phyloP scores from a whole-genome alignment of 2,113 vertebrate species.

The Seriola rivoliana region DNA sequence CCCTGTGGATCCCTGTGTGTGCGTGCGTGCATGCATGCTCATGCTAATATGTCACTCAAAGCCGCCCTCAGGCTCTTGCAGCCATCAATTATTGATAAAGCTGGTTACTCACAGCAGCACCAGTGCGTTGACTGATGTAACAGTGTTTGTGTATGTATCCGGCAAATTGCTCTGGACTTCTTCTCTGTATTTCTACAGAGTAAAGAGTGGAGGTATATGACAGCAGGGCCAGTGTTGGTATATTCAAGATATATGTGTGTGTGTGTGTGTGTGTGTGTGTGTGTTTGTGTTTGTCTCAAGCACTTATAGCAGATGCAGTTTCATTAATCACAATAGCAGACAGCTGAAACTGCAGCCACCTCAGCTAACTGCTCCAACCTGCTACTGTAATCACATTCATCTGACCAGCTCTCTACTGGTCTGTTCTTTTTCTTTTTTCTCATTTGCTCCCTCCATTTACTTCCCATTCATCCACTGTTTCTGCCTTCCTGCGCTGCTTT shows the following conservation, averaged over 20 bases:
- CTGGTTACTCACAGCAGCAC: constrained; percentile 26
- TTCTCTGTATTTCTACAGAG: background rate
- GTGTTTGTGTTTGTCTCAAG: background rate
- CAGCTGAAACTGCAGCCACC: constrained; percentile 27
- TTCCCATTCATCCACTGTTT: constrained; percentile 22
- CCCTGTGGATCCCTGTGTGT: background rate
- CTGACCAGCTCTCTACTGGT: background rate
- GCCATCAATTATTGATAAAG: constrained; percentile 67
- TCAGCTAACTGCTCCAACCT: constrained; percentile 25
- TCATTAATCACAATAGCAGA: constrained; percentile 56
- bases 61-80: constrained; percentile 27
- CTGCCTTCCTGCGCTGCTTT: constrained; percentile 30
- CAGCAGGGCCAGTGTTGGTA: background rate
- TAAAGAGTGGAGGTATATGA: background rate
- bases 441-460: constrained; percentile 18
- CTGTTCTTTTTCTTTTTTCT: constrained; percentile 1
- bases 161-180: background rate
- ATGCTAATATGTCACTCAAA: constrained; percentile 51
- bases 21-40: constrained; percentile 1
- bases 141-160: background rate
- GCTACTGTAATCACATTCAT: background rate
- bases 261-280: background rate
- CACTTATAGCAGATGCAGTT: constrained; percentile 33
- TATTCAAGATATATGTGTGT: background rate
- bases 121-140: constrained; percentile 29